Evolutionary conservation across 2,888 invertebrate genomes (phyloP).

Genomic region (Epinotia brunnichana): DNA sequence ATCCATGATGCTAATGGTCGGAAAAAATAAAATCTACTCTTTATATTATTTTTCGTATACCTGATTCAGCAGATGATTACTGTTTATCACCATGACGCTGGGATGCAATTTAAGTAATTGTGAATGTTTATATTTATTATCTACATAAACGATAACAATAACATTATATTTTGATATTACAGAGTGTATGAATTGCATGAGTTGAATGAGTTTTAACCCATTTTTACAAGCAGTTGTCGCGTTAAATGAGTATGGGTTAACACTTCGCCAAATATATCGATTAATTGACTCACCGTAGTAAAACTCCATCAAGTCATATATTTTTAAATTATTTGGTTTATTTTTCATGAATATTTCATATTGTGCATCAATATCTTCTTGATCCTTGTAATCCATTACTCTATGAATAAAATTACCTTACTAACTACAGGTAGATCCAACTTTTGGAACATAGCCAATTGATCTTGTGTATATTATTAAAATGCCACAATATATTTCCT

Average conservation of each 20-base stretch:
- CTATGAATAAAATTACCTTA: not conserved
- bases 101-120: constrained; percentile 1
- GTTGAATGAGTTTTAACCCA: not conserved
- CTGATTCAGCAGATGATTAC: not conserved
- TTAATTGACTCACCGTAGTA: not conserved
- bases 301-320: constrained; percentile 6
- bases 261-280: not conserved
- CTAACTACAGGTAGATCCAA: constrained; percentile 2
- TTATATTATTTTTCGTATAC: not conserved
- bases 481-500: not conserved
- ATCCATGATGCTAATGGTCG: too few species aligned
- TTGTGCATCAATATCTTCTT: not conserved
- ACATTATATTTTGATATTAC: not conserved
- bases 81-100: not conserved
- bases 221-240: not conserved
- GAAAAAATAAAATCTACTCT: too few species aligned
- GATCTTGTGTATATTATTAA: not conserved
- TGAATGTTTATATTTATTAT: constrained; percentile 3
- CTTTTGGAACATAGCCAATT: not conserved
- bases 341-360: constrained; percentile 1
- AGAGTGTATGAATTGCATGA: not conserved
- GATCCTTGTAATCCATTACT: not conserved
- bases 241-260: not conserved
- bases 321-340: constrained; percentile 6
- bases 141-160: not conserved